A percentile compares a stretch with the other conserved stretches of the same genome.
phyloP scores from a whole-genome alignment of 2,888 invertebrate genomes.

The Spialia ferax region DNA sequence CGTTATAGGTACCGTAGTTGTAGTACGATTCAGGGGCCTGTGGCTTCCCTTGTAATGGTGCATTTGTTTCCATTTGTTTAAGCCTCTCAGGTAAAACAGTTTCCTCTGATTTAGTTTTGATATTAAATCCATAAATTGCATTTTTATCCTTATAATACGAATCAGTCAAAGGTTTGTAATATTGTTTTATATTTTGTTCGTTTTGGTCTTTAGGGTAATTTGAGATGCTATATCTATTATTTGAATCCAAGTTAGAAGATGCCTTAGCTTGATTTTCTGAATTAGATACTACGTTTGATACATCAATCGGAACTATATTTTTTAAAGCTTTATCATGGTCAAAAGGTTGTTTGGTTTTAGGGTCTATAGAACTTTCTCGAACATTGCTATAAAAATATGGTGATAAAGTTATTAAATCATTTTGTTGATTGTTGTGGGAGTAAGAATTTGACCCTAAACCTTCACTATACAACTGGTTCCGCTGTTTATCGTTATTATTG shows the following conservation, averaged over 20 bases:
- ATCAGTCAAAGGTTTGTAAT: constrained; percentile 70
- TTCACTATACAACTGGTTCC: constrained; percentile 59
- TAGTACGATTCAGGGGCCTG: constrained; percentile 58
- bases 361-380: constrained; percentile 61
- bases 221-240: constrained; percentile 55
- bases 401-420: constrained; percentile 69
- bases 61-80: constrained; percentile 62
- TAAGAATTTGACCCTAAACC: constrained; percentile 55
- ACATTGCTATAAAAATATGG: constrained; percentile 66
- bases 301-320: constrained; percentile 80
- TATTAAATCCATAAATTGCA: constrained; percentile 67
- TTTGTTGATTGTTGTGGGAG: constrained; percentile 58
- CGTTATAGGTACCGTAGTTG: constrained; percentile 53
- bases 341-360: constrained; percentile 70
- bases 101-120: constrained; percentile 72
- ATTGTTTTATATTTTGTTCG: constrained; percentile 66
- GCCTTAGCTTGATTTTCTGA: constrained; percentile 62
- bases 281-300: constrained; percentile 74
- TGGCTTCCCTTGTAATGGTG: constrained; percentile 61
- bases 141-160: constrained; percentile 79
- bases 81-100: constrained; percentile 53
- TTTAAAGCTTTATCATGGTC: constrained; percentile 82
- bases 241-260: constrained; percentile 53
- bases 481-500: constrained; percentile 62
- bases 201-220: constrained; percentile 67